Conservation (phyloP, 2,888 invertebrate species). For the Gonocerus acuteangulatus region DNA sequence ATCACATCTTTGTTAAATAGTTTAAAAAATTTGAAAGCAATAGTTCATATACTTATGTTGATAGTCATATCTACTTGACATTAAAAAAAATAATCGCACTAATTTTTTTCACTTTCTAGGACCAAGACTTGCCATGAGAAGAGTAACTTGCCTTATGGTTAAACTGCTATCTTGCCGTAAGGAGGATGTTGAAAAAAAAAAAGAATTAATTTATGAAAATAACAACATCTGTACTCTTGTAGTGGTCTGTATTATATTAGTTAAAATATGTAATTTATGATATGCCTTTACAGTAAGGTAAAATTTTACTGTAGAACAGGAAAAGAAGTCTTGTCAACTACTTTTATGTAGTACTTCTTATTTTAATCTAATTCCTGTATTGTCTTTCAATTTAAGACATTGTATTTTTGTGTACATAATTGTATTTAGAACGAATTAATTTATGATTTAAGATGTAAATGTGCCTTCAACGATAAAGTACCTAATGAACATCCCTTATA, state of each 20-base stretch:
- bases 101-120: neutral
- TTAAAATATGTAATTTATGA: too few relatives aligned
- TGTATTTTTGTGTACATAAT: constrained; percentile 19
- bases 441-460: constrained; percentile 19
- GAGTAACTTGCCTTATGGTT: neutral
- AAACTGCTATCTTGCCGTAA: neutral
- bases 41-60: too few relatives aligned
- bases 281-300: too few relatives aligned
- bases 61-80: too few relatives aligned
- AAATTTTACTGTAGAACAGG: too few relatives aligned
- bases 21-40: too few relatives aligned
- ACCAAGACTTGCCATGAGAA: constrained; percentile 9
- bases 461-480: constrained; percentile 15
- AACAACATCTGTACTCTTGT: constrained; percentile 14
- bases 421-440: constrained; percentile 17
- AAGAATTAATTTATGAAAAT: constrained; percentile 9
- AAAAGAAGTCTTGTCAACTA: too few relatives aligned
- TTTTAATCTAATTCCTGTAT: too few relatives aligned
- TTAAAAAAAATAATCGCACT: too few relatives aligned
- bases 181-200: neutral
- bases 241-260: neutral
- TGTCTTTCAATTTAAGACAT: neutral
- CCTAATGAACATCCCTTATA: constrained; percentile 24
- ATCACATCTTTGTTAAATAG: too few relatives aligned
- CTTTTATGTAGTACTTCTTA: too few relatives aligned